These are phyloP conservation scores for Chrysotoxum bicinctum DNA, from an alignment of 2,888 invertebrate genomes.

Conservation along the genomic window DNA sequence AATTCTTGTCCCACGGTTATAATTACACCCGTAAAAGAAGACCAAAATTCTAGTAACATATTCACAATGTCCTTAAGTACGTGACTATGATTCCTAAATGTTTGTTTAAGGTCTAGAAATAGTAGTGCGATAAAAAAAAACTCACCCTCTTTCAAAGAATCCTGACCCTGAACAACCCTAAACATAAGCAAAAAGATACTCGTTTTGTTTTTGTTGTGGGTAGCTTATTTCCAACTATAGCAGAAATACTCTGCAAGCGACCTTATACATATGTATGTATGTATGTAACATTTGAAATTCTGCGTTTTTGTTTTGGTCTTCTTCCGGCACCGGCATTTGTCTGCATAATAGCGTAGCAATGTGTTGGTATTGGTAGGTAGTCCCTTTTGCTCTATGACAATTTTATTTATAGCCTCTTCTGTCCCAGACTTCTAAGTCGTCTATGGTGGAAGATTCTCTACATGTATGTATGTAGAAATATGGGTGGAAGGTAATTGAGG, in stretches of 20 bases:
- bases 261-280: not conserved
- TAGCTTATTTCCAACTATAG: conserved; percentile 15
- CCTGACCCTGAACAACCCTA: conserved; percentile 67
- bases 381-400: conserved; percentile 52
- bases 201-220: conserved; percentile 32
- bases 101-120: conserved; percentile 17
- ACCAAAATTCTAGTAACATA: not conserved
- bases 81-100: conserved; percentile 44
- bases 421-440: conserved; percentile 42
- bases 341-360: not conserved
- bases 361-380: conserved; percentile 4
- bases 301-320: conserved; percentile 42
- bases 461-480: not conserved
- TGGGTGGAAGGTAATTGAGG: conserved; percentile 33
- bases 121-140: conserved; percentile 17
- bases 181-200: conserved; percentile 18
- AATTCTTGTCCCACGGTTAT: conserved; percentile 26
- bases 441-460: not conserved
- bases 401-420: conserved; percentile 65
- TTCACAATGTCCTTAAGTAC: conserved; percentile 8
- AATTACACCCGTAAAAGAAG: not conserved
- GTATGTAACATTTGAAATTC: conserved; percentile 4
- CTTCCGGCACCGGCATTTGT: conserved; percentile 34
- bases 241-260: not conserved
- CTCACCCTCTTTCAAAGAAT: conserved; percentile 46